Base-by-base conservation (phyloP, 2,888 invertebrate species). In the Elmis aenea region DNA sequence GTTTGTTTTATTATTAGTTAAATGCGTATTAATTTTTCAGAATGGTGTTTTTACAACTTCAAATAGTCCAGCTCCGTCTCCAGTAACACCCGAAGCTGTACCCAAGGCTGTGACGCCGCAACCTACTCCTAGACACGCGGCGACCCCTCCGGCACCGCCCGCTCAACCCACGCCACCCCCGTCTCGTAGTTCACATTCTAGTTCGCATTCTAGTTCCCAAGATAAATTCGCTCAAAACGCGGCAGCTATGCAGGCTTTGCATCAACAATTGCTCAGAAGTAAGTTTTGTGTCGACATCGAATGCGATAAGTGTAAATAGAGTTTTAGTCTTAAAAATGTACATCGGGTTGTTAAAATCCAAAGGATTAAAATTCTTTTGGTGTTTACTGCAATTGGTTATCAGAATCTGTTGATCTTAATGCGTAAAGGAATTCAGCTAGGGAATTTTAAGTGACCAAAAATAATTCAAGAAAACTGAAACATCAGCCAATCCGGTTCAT, bases 261-360 rank as follows among this genome's bases (percentile, higher is more conserved):
- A 88, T 52, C 88, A 89, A 55, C 89, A 90, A 67, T 70, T 90
- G 50, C 74, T 90, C 33, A 76, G 89, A 76, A 85, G 88, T 83
- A 58, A 52, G 60, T 54, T 16, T 22, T 41, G n/a, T n/a, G n/a
- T n/a, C n/a, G n/a, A n/a, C n/a, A n/a, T n/a, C n/a, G n/a, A n/a
- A n/a, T n/a, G n/a, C n/a, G n/a, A n/a, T n/a, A n/a, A n/a, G n/a
- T n/a, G n/a, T n/a, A n/a, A n/a, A n/a, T n/a, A n/a, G n/a, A 11
- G 10, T 34, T 42, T 23, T 5, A 13, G 5, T 15, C 9, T 4
- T 25, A 14, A n/a, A 8, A 9, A 25, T 30, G 5, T 25, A 6
- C 10, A 9, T 8, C 8, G 5, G 9, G n/a, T n/a, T n/a, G n/a
- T n/a, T n/a, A n/a, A n/a, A n/a, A n/a, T n/a, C n/a, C n/a, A n/a